Evolutionary conservation across 1,140 invertebrate species (phyloP), one percentile per base, ranked within the genome.

Genomic region (Ylistrum balloti): DNA sequence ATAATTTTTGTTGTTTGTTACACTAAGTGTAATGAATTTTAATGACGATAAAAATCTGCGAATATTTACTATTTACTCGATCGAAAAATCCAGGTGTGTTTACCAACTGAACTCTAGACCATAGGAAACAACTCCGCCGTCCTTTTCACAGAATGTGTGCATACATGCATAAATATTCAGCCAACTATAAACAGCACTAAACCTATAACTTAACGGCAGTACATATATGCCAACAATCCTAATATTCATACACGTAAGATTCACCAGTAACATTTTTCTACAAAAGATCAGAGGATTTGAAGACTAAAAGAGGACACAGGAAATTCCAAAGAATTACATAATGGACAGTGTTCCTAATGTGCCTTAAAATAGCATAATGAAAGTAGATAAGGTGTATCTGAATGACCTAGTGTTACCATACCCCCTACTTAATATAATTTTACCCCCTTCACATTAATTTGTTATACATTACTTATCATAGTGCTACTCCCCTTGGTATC

Each of bases 1-100:
- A 7, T 74, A n/a, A 74, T 74, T 74, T n/a, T n/a, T 17, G 7
- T 74, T n/a, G 56, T 74, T 74, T 74, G 56, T n/a, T 74, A 74
- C 56, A 74, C 13, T 74, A 5, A 74, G 56, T 74, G 56, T 74
- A 74, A 74, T 74, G 56, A 74, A 74, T 74, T n/a, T 74, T 74
- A 74, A 74, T 28, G n/a, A 28, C 22, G 56, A 74, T 74, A 74
- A 74, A 74, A 74, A 74, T 74, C 56, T 28, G n/a, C 56, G 28
- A 74, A 74, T 74, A 74, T 74, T 74, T 74, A 74, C 56, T 74
- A 74, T 74, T 74, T 74, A 74, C 56, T 74, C 56, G 15, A 74
- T 74, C 22, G 56, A 74, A 74, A 74, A 74, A 74, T 74, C 22
- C 56, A 74, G 56, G 56, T 74, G 56, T 74, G 56, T 74, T 74